Base-by-base conservation (phyloP, 2,113 vertebrate species). In the Spheniscus mendiculus region DNA sequence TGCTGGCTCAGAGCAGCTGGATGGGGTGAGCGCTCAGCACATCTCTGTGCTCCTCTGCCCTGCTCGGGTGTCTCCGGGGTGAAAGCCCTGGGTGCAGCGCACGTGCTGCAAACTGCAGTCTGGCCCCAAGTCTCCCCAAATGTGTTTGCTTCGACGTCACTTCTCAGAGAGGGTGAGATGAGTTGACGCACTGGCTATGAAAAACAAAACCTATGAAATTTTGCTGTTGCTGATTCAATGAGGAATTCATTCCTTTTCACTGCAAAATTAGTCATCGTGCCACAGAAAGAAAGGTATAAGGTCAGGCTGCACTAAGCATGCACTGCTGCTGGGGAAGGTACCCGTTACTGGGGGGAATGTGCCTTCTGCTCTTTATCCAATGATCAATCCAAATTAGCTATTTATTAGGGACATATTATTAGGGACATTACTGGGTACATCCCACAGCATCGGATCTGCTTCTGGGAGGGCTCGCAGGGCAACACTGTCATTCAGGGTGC, bases 151-250 rank as follows among this genome's bases (percentile, higher is more conserved):
- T 40, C 14, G 10, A 76, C 19, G 4, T 92, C 92, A 91, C 86
- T 96, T 96, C 92, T 92, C 92, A 94, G 94, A 93, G 90, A 88
- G 53, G 34, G 34, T 0, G 65, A 97, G 80, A 95, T 87, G 94
- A 97, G 83, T 84, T 1, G 65, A 76, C 0, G 5, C 2, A 4
- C 23, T 0, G 0, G 59, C 90, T 70, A 16, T 16, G 77, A 84
- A 84, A 97, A 95, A 78, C 95, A 94, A 93, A 97, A 97, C 92
- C 82, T 76, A 76, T 26, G 3, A 45, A 91, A 85, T 73, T 80
- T 65, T 86, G 65, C 94, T 95, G 89, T 4, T 71, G 91, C 78
- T 91, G 96, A 76, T 96, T 87, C 83, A 87, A 78, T 92, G 89
- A 95, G 89, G 96, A 94, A 92, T 96, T 63, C 44, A 94, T 91